These are phyloP conservation scores for Lochmaea crataegi DNA, from an alignment of 2,888 invertebrate species.

Conservation along the genomic window DNA sequence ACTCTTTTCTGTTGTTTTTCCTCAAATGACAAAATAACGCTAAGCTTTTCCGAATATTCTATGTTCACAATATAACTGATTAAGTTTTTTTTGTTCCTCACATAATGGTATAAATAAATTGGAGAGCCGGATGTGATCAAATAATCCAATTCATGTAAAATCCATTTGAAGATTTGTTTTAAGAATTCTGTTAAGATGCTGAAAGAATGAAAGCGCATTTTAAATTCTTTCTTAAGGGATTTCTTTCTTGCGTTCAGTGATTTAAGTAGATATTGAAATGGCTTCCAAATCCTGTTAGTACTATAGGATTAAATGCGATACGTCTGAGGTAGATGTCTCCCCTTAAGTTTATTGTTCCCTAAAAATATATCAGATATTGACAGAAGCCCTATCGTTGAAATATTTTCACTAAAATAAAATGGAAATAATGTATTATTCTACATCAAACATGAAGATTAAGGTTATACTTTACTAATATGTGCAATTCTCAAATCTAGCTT, in stretches of 20 bases:
- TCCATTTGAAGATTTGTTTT: background rate
- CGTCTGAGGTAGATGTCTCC: slow-evolving; percentile 34
- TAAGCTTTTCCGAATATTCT: background rate
- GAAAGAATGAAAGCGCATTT: slow-evolving; percentile 10
- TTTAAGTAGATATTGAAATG: slow-evolving; percentile 41
- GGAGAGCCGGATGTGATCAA: background rate
- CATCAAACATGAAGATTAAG: too few relatives aligned
- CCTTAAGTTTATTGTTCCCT: slow-evolving; percentile 12
- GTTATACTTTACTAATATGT: too few relatives aligned
- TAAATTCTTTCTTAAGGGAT: slow-evolving; percentile 18
- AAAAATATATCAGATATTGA: background rate
- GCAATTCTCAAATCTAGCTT: too few relatives aligned
- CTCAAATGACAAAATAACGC: too few relatives aligned
- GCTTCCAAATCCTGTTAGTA: slow-evolving; percentile 42
- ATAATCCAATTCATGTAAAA: slow-evolving; percentile 7
- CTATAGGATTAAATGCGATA: slow-evolving; percentile 35
- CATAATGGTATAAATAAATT: background rate
- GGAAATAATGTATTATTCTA: too few relatives aligned
- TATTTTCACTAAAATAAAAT: background rate
- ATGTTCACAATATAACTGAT: background rate
- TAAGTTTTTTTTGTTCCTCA: background rate
- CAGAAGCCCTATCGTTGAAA: background rate
- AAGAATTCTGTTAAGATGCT: background rate
- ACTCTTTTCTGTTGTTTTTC: too few relatives aligned
- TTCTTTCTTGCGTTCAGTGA: slow-evolving; percentile 20